Percentiles rank a stretch among this genome's conserved stretches.
These are phyloP conservation scores for Condylura cristata DNA, from an alignment of 2,113 vertebrate genomes.

Conservation along the genomic window DNA sequence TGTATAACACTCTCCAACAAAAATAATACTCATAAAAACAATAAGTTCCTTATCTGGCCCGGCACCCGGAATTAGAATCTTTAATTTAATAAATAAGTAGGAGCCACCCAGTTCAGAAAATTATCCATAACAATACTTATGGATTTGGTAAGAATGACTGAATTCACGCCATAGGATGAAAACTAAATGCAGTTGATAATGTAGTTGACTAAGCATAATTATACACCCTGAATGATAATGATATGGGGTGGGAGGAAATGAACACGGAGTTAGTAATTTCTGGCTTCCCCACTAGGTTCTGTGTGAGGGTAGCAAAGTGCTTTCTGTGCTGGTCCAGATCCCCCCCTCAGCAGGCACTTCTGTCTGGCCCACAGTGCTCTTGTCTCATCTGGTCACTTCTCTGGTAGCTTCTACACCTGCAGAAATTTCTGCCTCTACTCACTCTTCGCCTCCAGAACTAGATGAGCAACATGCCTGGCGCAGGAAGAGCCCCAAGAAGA, in stretches of 20 bases:
- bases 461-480: not conserved
- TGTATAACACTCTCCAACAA: not conserved
- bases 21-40: not conserved
- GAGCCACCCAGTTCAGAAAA: slow-evolving; percentile 22
- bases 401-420: not conserved
- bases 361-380: too few species aligned
- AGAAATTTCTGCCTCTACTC: not conserved
- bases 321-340: not conserved
- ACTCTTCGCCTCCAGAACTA: not conserved
- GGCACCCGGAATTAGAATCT: slow-evolving; percentile 5
- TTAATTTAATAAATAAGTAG: not conserved
- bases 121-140: not conserved
- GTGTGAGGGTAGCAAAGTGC: not conserved
- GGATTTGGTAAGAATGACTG: not conserved
- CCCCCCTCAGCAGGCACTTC: rapidly evolving
- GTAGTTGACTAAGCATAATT: slow-evolving; percentile 50
- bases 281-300: not conserved
- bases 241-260: not conserved
- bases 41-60: not conserved
- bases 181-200: slow-evolving; percentile 49
- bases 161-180: not conserved
- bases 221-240: not conserved
- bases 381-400: not conserved
- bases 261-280: slow-evolving; percentile 29
- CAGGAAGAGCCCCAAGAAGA: not conserved